Evolutionary conservation across 2,113 vertebrate genomes (phyloP).

Genomic region (Greenwoodochromis staneri): DNA sequence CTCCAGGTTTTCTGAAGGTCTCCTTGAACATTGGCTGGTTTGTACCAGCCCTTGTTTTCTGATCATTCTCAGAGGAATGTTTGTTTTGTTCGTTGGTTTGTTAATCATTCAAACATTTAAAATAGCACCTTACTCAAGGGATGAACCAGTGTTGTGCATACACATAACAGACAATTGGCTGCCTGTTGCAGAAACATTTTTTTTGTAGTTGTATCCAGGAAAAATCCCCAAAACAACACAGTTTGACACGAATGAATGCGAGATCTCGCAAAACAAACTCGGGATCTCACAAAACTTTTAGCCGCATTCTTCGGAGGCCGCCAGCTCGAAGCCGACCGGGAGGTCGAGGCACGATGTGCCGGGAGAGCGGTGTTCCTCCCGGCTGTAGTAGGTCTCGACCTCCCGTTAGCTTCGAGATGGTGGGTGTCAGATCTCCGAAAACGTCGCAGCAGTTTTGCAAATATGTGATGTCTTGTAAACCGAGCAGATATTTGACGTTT

Average conservation of each 20-base stretch:
- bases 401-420: too few relatives aligned
- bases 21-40: background rate
- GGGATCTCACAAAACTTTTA: background rate
- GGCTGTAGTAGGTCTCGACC: background rate
- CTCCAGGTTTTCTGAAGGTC: background rate
- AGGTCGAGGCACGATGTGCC: too few relatives aligned
- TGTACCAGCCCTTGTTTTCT: background rate
- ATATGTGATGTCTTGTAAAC: too few relatives aligned
- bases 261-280: background rate
- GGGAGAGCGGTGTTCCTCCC: accelerated
- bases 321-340: background rate
- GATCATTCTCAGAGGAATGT: background rate
- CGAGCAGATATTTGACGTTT: accelerated
- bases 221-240: background rate
- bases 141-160: background rate
- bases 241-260: background rate
- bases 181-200: background rate
- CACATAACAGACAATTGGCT: background rate
- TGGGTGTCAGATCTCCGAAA: too few relatives aligned
- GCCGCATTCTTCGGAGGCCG: background rate
- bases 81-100: background rate
- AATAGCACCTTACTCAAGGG: background rate
- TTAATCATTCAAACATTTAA: background rate
- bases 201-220: background rate
- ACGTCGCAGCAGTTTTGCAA: too few relatives aligned